phyloP scores from a whole-genome alignment of 2,113 vertebrate species.

The Ceyx cyanopectus region DNA sequence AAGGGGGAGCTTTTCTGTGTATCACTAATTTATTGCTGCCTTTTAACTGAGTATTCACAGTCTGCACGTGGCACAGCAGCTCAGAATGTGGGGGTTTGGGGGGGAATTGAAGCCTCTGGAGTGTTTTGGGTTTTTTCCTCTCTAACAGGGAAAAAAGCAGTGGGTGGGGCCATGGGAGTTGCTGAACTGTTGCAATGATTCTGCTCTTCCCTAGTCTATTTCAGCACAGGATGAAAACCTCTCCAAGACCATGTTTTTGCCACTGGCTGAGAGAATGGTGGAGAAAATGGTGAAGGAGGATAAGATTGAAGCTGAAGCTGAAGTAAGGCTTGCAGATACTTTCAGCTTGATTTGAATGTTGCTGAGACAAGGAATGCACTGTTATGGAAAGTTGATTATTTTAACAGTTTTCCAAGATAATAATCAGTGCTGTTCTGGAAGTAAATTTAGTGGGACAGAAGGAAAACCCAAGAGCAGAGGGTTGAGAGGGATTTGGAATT shows the following conservation, averaged over 20 bases:
- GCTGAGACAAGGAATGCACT: background rate
- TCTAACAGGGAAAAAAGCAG: background rate
- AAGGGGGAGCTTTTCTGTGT: background rate
- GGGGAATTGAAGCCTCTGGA: background rate
- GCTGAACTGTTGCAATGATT: background rate
- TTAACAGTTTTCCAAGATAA: background rate
- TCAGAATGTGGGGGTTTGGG: background rate
- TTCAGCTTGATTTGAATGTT: background rate
- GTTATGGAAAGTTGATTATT: background rate
- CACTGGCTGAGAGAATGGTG: conserved; percentile 97
- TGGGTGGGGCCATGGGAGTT: background rate
- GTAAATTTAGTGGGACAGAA: background rate
- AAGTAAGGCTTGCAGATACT: conserved; percentile 79
- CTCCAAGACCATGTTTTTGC: conserved; percentile 97
- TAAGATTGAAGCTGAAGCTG: conserved; percentile 99
- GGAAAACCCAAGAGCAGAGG: background rate
- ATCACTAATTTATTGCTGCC: background rate
- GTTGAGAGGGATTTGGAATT: background rate
- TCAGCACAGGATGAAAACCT: conserved; percentile 97
- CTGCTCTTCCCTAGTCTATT: conserved; percentile 86
- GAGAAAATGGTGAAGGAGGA: conserved; percentile 99
- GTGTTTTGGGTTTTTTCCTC: background rate
- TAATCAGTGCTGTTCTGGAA: background rate
- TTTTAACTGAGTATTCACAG: background rate
- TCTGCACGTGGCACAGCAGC: background rate